Evolutionary conservation across 2,888 invertebrate species (phyloP).

Genomic region (Tetragonisca angustula): DNA sequence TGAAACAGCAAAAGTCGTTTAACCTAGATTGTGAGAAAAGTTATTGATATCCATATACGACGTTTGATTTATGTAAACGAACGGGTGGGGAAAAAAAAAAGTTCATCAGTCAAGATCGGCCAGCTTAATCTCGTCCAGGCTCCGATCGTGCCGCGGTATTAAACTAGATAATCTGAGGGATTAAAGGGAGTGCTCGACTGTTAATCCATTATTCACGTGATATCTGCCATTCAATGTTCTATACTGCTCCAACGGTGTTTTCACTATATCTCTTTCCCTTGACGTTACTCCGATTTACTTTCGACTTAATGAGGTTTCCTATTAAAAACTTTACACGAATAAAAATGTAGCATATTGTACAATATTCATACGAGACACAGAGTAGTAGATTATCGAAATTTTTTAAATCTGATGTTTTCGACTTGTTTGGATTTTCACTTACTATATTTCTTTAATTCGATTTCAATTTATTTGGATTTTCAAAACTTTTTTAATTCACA

Average conservation of each 20-base stretch:
- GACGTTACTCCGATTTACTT: not conserved
- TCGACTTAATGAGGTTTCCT: not conserved
- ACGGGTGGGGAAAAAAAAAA: slow-evolving; percentile 19
- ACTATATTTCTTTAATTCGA: too few relatives aligned
- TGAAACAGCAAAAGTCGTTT: slow-evolving; percentile 48
- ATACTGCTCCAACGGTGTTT: slow-evolving; percentile 14
- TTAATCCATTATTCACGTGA: slow-evolving; percentile 64
- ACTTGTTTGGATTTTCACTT: too few relatives aligned
- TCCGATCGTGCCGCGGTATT: slow-evolving; percentile 64
- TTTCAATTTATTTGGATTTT: too few relatives aligned
- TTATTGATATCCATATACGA: slow-evolving; percentile 29
- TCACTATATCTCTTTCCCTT: slow-evolving; percentile 13
- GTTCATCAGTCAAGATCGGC: slow-evolving; percentile 42
- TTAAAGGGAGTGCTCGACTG: slow-evolving; percentile 61
- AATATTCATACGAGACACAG: too few relatives aligned
- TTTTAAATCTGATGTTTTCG: too few relatives aligned
- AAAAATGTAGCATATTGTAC: not conserved
- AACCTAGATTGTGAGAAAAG: slow-evolving; percentile 34
- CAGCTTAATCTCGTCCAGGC: slow-evolving; percentile 52
- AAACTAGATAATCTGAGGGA: slow-evolving; percentile 72
- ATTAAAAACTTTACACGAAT: not conserved
- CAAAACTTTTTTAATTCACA: too few relatives aligned
- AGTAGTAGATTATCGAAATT: too few relatives aligned
- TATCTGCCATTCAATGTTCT: slow-evolving; percentile 53
- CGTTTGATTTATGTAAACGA: slow-evolving; percentile 37